Conservation (phyloP, 2,797 vertebrate genomes). For the Aphelocoma californica region DNA sequence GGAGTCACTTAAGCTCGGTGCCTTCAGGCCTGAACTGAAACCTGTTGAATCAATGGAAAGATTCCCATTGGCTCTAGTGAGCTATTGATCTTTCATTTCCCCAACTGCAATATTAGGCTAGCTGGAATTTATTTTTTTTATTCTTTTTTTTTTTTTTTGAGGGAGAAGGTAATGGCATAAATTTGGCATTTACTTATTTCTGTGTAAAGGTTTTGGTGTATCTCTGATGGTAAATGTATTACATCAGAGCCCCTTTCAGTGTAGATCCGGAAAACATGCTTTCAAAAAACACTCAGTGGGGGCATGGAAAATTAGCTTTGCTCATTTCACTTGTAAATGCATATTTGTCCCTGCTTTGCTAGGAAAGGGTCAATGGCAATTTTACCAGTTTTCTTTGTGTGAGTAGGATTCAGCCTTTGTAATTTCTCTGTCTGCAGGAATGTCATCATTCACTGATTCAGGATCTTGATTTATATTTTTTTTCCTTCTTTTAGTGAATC, state of each 20-base stretch:
- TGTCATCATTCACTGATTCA: conserved; percentile 46
- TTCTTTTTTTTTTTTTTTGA: background rate
- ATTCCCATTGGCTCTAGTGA: conserved; percentile 1
- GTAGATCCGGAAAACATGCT: background rate
- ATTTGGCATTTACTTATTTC: background rate
- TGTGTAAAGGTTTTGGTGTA: background rate
- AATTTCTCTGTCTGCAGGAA: conserved; percentile 3
- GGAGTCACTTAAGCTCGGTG: conserved; percentile 42
- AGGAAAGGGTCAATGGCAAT: conserved; percentile 7
- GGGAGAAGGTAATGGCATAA: background rate
- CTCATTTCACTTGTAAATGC: conserved; percentile 5
- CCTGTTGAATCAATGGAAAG: conserved; percentile 32
- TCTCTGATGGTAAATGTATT: background rate
- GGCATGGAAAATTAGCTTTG: conserved; percentile 4
- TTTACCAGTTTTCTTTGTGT: background rate
- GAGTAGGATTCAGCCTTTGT: background rate
- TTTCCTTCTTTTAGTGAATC: conserved; percentile 39
- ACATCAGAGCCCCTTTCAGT: background rate
- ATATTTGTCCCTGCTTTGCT: background rate
- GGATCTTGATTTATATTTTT: background rate
- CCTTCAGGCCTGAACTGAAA: conserved; percentile 53
- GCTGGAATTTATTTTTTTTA: background rate
- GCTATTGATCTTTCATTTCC: conserved; percentile 24
- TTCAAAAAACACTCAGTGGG: background rate
- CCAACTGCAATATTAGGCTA: background rate